A percentile compares a stretch with the other conserved stretches of the same genome.
These are phyloP conservation scores for Andricus grossulariae DNA, from an alignment of 1,140 invertebrate genomes.

Conservation along the genomic window DNA sequence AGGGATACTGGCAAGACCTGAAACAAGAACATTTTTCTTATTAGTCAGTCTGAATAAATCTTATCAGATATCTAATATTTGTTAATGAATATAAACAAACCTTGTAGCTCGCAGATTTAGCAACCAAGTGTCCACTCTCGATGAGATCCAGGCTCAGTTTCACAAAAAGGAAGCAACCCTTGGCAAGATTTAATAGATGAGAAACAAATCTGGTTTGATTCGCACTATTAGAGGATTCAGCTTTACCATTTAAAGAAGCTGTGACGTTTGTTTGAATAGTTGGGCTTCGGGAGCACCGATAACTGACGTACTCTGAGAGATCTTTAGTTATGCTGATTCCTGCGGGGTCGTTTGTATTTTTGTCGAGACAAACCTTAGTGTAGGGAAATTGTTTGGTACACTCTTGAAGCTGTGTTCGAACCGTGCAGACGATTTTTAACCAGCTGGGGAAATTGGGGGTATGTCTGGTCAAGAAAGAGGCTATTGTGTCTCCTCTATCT, in stretches of 20 bases:
- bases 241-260: constrained; percentile 81
- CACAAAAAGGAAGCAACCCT: constrained; percentile 93
- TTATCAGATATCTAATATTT: constrained; percentile 17
- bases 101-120: constrained; percentile 95
- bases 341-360: constrained; percentile 78
- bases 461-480: constrained; percentile 90
- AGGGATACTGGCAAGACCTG: constrained; percentile 90
- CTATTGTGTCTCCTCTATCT: constrained; percentile 94
- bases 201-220: constrained; percentile 88
- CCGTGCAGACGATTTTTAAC: constrained; percentile 93
- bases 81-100: constrained; percentile 70
- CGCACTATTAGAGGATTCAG: constrained; percentile 77
- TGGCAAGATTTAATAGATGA: constrained; percentile 88
- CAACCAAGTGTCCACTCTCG: constrained; percentile 93
- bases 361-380: constrained; percentile 83
- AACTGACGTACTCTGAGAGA: constrained; percentile 90
- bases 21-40: constrained; percentile 37
- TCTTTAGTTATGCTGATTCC: constrained; percentile 82
- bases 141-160: constrained; percentile 96
- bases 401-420: constrained; percentile 89
- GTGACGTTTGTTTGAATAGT: constrained; percentile 91
- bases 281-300: constrained; percentile 85
- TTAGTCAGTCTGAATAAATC: not conserved
- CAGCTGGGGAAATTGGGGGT: constrained; percentile 90
- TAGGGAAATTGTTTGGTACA: constrained; percentile 90